Evolutionary conservation across 2,113 vertebrate genomes (phyloP), one percentile per base, ranked within the genome.

Genomic region (Cervus canadensis): DNA sequence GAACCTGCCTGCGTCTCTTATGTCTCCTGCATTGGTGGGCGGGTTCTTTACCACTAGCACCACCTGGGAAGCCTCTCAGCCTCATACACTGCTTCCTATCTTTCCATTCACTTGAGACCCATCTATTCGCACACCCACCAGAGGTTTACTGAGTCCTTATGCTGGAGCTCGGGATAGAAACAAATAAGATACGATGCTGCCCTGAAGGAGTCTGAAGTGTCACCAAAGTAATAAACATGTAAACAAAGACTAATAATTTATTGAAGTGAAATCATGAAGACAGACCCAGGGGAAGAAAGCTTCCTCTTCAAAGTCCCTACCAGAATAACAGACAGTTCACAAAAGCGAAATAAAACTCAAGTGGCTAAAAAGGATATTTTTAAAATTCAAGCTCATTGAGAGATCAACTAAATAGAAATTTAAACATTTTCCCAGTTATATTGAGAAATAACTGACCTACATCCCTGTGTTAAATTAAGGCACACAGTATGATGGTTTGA

Each of bases 301-400:
- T 60, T 67, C 50, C 10, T 30, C 59, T 87, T 36, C 8, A 79
- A 94, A 95, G 59, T 83, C 43, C 7, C n/a, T n/a, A 84, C 36
- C 17, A 74, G 52, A 95, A 71, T 67, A 59, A 85, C 10, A 95
- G 50, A 93, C 14, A 78, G 62, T 19, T 83, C 50, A 81, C 12
- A 54, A 93, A 91, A 48, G 43, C 9, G 45, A 94, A 96, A 91
- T 60, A 91, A 90, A 95, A 95, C 40, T 57, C 36, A 74, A 64
- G 56, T 79, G 50, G 21, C 40, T 78, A 33, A 4, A 14, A 89
- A 76, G 33, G 33, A 26, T 25, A 91, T 82, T 95, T 92, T 89
- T 43, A 96, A 95, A 91, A 54, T 85, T 84, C 86, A 83, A 60
- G 4, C 23, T 91, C 30, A 67, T 30, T 74, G 57, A 81, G 23